These are phyloP conservation scores for Takifugu ocellatus DNA, from an alignment of 2,797 vertebrate genomes.

Conservation along the genomic window DNA sequence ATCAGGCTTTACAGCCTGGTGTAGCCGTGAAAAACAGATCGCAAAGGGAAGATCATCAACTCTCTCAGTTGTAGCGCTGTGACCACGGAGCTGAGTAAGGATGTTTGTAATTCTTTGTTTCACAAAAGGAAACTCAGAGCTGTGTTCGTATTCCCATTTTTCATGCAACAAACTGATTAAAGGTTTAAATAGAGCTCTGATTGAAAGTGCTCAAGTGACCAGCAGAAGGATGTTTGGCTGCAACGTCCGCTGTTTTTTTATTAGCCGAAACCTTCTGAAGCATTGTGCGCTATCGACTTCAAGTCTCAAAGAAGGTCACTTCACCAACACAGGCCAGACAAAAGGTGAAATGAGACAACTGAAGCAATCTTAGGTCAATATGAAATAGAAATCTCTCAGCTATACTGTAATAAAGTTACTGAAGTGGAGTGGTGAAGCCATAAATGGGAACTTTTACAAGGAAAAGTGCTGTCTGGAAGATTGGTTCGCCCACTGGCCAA, in stretches of 20 bases:
- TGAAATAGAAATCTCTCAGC: constrained; percentile 95
- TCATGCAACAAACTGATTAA: constrained; percentile 49
- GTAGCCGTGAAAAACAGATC: constrained; percentile 39
- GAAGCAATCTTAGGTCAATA: constrained; percentile 97
- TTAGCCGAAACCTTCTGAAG: constrained; percentile 47
- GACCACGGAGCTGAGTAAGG: not conserved
- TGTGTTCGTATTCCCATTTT: constrained; percentile 64
- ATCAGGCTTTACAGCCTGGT: constrained; percentile 65
- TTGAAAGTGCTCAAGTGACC: constrained; percentile 73
- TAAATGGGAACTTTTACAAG: constrained; percentile 89
- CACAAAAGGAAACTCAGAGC: constrained; percentile 44
- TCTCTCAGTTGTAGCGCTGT: too few relatives aligned
- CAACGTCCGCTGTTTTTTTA: constrained; percentile 61
- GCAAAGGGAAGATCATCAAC: constrained; percentile 21
- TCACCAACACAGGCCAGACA: constrained; percentile 89
- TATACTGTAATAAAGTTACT: constrained; percentile 97
- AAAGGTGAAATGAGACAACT: constrained; percentile 97
- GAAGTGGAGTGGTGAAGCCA: constrained; percentile 88
- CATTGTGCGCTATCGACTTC: constrained; percentile 88
- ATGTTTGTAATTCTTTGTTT: not conserved
- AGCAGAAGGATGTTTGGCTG: constrained; percentile 74
- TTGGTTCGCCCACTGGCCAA: constrained; percentile 76
- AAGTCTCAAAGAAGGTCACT: constrained; percentile 89
- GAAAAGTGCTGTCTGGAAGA: constrained; percentile 81
- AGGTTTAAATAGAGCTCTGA: constrained; percentile 78